Evolutionary conservation across 2,797 vertebrate genomes (phyloP).

Genomic region (Pipistrellus nathusii): DNA sequence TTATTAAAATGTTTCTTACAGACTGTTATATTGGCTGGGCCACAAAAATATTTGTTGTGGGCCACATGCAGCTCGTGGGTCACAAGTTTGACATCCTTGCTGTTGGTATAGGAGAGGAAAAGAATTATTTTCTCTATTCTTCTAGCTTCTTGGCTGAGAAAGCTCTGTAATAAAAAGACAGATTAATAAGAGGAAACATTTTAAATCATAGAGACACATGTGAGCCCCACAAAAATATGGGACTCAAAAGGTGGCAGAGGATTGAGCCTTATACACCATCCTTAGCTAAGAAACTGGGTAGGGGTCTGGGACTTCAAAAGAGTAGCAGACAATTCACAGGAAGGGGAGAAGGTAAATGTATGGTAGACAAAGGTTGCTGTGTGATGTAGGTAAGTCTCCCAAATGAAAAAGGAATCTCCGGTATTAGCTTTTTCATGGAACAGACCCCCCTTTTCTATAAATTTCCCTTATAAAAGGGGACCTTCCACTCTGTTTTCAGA

Average conservation of each 20-base stretch:
- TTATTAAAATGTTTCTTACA: no score
- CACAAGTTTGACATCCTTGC: background rate
- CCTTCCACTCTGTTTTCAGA: background rate
- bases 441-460: background rate
- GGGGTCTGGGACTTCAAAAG: background rate
- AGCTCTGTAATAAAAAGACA: background rate
- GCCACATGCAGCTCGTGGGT: no score
- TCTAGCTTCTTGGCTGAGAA: background rate
- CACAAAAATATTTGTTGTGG: no score
- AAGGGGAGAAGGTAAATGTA: background rate
- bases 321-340: background rate
- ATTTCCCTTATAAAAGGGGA: background rate
- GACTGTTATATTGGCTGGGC: no score
- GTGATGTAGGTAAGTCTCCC: background rate
- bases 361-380: background rate
- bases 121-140: background rate
- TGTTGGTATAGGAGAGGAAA: background rate
- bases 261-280: background rate
- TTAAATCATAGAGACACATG: background rate
- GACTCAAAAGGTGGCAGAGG: background rate
- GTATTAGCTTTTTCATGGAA: background rate
- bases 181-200: background rate
- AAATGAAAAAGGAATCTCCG: background rate
- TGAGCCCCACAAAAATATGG: background rate
- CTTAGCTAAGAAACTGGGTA: background rate